Percentiles rank a stretch among this genome's conserved stretches.
These are phyloP conservation scores for Tyrophagus putrescentiae DNA, from an alignment of 1,140 invertebrate genomes.

Conservation along the genomic window DNA sequence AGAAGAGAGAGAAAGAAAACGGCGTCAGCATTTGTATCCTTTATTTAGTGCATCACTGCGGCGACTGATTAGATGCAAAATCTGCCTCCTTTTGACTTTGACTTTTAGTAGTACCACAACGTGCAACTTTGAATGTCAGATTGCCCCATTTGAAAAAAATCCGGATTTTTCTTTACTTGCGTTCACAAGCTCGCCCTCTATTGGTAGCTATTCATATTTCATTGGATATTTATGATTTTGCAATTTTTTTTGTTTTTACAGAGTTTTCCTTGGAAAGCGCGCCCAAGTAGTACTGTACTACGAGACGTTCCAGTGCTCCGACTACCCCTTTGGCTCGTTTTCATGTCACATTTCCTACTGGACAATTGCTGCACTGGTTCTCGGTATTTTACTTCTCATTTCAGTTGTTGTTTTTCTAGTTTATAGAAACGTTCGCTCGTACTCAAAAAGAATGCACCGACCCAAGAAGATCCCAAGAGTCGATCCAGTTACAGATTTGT, in stretches of 20 bases:
- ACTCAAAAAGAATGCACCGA: not conserved
- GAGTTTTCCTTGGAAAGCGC: conserved; percentile 7
- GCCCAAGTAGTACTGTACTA: conserved; percentile 3
- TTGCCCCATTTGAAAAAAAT: no score
- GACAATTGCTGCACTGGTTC: not conserved
- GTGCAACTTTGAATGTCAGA: no score
- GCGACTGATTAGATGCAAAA: no score
- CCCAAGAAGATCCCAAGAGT: not conserved
- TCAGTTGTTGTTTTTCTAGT: not conserved
- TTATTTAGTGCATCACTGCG: no score
- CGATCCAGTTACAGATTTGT: not conserved
- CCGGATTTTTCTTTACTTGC: not conserved
- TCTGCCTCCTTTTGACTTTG: no score
- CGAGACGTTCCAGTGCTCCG: not conserved
- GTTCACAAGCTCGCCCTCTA: not conserved
- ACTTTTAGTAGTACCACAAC: no score
- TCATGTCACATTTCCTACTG: not conserved
- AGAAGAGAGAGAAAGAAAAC: no score
- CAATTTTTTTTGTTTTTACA: conserved; percentile 2
- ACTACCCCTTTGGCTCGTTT: not conserved
- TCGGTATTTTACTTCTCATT: not conserved
- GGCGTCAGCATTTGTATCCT: no score
- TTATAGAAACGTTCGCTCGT: not conserved
- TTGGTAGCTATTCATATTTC: not conserved
- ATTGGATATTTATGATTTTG: not conserved